Evolutionary conservation across 2,113 vertebrate species (phyloP).

Genomic region (Nestor notabilis): DNA sequence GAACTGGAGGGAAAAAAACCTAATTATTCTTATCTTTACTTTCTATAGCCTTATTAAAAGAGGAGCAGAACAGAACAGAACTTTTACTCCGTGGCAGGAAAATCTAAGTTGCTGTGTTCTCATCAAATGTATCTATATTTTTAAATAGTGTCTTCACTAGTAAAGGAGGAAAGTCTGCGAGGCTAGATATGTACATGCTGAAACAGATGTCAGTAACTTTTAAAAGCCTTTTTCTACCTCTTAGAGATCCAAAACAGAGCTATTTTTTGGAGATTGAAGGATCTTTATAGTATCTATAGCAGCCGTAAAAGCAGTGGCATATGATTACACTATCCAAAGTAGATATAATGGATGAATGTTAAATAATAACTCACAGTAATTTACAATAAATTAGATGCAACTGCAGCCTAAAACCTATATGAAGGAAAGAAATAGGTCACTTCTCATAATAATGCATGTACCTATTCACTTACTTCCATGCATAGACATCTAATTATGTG

Average conservation of each 20-base stretch:
- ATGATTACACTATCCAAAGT: not conserved
- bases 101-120: not conserved
- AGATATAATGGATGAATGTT: not conserved
- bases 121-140: not conserved
- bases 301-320: not conserved
- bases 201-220: not conserved
- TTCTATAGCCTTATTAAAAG: not conserved
- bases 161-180: not conserved
- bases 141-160: not conserved
- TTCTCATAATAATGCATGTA: not conserved
- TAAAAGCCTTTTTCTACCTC: not conserved
- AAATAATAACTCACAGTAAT: not conserved
- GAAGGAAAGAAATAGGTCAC: not conserved
- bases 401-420: not conserved
- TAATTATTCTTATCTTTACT: not conserved
- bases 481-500: not conserved
- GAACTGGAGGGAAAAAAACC: not conserved
- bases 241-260: not conserved
- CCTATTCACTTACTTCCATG: not conserved
- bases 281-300: not conserved
- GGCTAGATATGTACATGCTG: not conserved
- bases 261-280: not conserved
- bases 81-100: not conserved
- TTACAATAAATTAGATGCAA: not conserved
- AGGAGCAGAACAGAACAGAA: not conserved